Conservation (phyloP, 37 sponge, comb jelly and placozoan genomes). For the Mnemiopsis leidyi region DNA sequence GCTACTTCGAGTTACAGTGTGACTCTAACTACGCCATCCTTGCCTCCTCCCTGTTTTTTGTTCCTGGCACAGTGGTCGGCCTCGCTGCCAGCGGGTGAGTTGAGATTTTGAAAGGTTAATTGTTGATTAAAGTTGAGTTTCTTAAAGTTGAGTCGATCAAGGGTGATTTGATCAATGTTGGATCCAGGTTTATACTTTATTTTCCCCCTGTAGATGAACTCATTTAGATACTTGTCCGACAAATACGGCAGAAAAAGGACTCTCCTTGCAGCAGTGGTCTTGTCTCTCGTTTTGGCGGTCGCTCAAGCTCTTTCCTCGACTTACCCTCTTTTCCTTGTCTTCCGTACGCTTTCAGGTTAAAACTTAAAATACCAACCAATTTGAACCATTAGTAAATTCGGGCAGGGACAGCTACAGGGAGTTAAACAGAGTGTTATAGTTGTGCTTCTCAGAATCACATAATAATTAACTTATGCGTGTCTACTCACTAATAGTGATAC, state of each 20-base stretch:
- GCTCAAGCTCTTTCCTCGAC: neutral
- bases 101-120: too few relatives aligned
- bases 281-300: neutral
- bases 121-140: too few relatives aligned
- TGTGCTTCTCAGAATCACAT: too few relatives aligned
- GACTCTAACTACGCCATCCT: neutral
- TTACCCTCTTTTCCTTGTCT: neutral
- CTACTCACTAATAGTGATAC: neutral
- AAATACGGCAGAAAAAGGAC: neutral
- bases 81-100: constrained; percentile 26
- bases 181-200: too few relatives aligned
- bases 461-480: too few relatives aligned
- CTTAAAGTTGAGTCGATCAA: too few relatives aligned
- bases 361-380: neutral
- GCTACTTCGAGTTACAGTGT: constrained; percentile 4
- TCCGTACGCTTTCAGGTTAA: neutral
- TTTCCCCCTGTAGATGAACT: too few relatives aligned
- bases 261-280: neutral
- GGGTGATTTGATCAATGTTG: too few relatives aligned
- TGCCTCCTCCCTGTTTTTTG: neutral
- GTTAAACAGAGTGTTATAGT: too few relatives aligned
- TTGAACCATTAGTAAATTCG: too few relatives aligned
- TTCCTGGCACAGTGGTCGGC: constrained; percentile 2
- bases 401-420: too few relatives aligned
- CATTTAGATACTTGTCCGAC: neutral